Conservation (phyloP, 2,797 vertebrate species). For the Pachyuromys duprasi region DNA sequence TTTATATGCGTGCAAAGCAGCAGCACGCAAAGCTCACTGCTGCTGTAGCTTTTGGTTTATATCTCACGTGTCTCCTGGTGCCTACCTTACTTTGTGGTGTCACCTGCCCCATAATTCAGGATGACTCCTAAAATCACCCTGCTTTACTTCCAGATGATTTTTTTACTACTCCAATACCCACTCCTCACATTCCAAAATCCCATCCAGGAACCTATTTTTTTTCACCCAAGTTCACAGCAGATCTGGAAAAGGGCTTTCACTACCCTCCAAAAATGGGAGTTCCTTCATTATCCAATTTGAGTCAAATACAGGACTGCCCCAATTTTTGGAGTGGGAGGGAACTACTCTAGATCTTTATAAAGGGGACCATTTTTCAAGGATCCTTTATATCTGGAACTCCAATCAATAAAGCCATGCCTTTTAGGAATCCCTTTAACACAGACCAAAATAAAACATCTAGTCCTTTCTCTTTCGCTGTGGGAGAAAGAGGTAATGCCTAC, state of each 20-base stretch:
- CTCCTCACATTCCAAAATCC: not conserved
- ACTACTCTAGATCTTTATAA: not conserved
- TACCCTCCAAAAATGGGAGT: not conserved
- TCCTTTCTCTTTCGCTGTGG: too few relatives aligned
- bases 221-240: not conserved
- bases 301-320: not conserved
- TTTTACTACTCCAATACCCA: not conserved
- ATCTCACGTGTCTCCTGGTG: not conserved
- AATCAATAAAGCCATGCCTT: not conserved
- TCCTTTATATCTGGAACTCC: not conserved
- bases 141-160: not conserved
- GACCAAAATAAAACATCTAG: not conserved
- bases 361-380: not conserved
- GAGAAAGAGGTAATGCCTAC: not conserved
- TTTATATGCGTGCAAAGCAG: not conserved
- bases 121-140: not conserved
- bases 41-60: not conserved
- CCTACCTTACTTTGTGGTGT: not conserved
- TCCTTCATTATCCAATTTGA: not conserved
- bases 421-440: not conserved
- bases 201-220: not conserved
- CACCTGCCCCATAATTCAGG: not conserved
- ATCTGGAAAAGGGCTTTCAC: not conserved
- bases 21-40: not conserved
- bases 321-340: not conserved